Percentiles rank a stretch among this genome's conserved stretches.
phyloP scores from a whole-genome alignment of 2,888 invertebrate genomes.

The Tuta absoluta region DNA sequence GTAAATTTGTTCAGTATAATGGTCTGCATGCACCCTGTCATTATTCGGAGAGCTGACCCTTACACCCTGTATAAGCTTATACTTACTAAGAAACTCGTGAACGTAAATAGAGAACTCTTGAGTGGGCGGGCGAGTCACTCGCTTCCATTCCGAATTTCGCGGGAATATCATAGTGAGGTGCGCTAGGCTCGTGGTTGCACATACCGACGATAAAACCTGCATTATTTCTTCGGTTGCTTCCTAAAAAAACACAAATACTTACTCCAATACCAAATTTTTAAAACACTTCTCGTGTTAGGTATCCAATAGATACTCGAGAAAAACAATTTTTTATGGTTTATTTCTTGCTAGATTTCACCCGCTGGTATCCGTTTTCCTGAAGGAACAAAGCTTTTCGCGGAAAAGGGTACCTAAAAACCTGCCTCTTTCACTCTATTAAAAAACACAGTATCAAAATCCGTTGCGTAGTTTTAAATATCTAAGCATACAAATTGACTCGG shows the following conservation, averaged over 20 bases:
- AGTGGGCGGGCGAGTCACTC: constrained; percentile 52
- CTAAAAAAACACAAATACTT: constrained; percentile 69
- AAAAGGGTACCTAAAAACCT: too few relatives aligned
- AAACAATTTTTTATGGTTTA: too few relatives aligned
- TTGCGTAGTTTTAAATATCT: too few relatives aligned
- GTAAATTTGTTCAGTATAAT: neutral
- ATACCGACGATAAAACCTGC: constrained; percentile 86
- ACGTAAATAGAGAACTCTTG: constrained; percentile 82
- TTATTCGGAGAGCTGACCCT: neutral
- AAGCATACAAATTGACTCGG: too few relatives aligned
- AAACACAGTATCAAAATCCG: too few relatives aligned
- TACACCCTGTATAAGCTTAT: neutral
- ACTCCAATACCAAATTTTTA: constrained; percentile 1
- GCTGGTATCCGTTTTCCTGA: too few relatives aligned
- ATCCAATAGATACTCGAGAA: too few relatives aligned
- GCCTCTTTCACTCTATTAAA: too few relatives aligned
- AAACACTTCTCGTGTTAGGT: too few relatives aligned
- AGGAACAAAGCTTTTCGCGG: too few relatives aligned
- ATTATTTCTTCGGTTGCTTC: constrained; percentile 87
- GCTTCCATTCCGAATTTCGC: constrained; percentile 84
- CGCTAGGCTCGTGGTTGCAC: constrained; percentile 88
- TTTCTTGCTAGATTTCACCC: too few relatives aligned
- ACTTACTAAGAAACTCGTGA: constrained; percentile 83
- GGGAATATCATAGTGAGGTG: constrained; percentile 93
- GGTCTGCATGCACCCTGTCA: too few relatives aligned